phyloP scores from a whole-genome alignment of 2,888 invertebrate genomes.

The Chrysotoxum bicinctum region DNA sequence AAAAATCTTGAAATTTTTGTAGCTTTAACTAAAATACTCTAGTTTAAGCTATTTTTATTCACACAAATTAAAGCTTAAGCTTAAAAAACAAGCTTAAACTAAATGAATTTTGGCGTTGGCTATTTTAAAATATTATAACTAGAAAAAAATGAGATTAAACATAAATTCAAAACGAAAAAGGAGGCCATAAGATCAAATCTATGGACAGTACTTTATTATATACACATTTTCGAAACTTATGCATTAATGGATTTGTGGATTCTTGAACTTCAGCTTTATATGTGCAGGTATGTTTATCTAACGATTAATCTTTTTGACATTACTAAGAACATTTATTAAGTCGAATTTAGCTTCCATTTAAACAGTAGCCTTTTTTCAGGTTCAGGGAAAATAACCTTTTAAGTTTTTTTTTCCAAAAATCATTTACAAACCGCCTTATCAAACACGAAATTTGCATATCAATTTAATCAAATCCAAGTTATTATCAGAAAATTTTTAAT shows the following conservation, averaged over 20 bases:
- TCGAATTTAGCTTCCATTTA: background rate
- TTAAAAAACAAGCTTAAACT: too few relatives aligned
- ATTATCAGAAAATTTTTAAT: background rate
- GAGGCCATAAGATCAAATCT: too few relatives aligned
- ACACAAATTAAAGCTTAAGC: too few relatives aligned
- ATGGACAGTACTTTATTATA: too few relatives aligned
- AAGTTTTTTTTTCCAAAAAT: background rate
- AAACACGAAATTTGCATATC: background rate
- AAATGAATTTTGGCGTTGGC: too few relatives aligned
- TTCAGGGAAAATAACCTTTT: background rate
- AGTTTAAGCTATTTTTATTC: too few relatives aligned
- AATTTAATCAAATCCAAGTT: background rate
- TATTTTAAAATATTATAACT: too few relatives aligned
- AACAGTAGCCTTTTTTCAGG: slow-evolving; percentile 6
- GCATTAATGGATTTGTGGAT: background rate
- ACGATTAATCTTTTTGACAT: background rate
- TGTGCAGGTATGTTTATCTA: background rate
- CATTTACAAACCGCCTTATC: background rate
- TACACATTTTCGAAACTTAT: too few relatives aligned
- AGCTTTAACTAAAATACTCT: too few relatives aligned
- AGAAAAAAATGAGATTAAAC: too few relatives aligned
- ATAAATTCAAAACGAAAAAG: too few relatives aligned
- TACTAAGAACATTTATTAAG: background rate
- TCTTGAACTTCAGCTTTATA: background rate
- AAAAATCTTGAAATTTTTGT: too few relatives aligned